Evolutionary conservation across 1,140 invertebrate species (phyloP).

Genomic region (Diachasmimorpha longicaudata): DNA sequence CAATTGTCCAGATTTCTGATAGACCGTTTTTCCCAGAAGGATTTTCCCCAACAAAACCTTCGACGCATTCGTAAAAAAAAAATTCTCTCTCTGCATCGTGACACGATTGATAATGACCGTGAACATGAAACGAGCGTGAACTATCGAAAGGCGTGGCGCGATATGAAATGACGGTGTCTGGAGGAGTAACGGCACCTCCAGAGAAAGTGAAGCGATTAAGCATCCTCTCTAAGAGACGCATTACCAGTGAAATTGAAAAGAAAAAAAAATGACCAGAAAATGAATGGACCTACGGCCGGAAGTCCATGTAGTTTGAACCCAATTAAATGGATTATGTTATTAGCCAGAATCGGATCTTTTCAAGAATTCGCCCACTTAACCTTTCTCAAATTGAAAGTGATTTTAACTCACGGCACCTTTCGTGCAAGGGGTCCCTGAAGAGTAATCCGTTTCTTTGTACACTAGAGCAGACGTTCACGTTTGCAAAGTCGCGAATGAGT

Average conservation of each 20-base stretch:
- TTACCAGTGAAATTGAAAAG: constrained; percentile 4
- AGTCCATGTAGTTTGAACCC: background rate
- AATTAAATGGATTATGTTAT: constrained; percentile 1
- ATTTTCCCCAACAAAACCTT: too few species aligned
- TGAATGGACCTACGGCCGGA: background rate
- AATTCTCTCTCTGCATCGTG: too few species aligned
- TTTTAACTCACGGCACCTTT: constrained; percentile 43
- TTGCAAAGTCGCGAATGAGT: background rate
- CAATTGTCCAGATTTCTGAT: too few species aligned
- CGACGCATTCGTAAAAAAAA: too few species aligned
- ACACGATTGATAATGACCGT: too few species aligned
- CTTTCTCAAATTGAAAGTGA: constrained; percentile 48
- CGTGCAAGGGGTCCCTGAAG: constrained; percentile 6
- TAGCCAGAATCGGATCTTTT: background rate
- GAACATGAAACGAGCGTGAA: background rate
- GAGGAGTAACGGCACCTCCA: background rate
- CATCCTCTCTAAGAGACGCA: constrained; percentile 2
- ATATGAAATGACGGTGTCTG: background rate
- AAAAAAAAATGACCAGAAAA: constrained; percentile 1
- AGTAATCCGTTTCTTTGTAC: background rate
- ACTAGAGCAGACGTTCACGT: background rate
- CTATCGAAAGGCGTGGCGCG: background rate
- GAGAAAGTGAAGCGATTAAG: constrained; percentile 44
- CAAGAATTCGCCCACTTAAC: constrained; percentile 9
- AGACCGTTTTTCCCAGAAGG: too few species aligned